phyloP scores from a whole-genome alignment of 2,888 invertebrate species.

The Lissocephala sabroskyi region DNA sequence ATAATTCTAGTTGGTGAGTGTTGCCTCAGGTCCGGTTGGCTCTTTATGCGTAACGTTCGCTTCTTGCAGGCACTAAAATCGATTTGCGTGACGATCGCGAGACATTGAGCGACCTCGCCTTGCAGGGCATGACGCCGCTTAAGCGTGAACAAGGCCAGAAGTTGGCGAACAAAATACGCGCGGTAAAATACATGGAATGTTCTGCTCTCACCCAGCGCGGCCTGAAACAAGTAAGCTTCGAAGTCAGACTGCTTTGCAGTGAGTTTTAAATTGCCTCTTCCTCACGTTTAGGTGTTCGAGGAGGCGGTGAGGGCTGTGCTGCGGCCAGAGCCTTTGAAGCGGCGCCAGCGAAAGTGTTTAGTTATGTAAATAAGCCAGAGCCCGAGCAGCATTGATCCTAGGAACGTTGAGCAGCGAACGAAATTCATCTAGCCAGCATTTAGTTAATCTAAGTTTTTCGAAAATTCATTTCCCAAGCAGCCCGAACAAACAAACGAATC shows the following conservation, averaged over 20 bases:
- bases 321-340: slow-evolving; percentile 96
- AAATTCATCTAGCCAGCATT: slow-evolving; percentile 41
- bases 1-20: slow-evolving; percentile 96
- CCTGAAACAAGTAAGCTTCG: slow-evolving; percentile 82
- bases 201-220: slow-evolving; percentile 99
- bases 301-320: slow-evolving; percentile 98
- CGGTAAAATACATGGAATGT: slow-evolving; percentile 99
- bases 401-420: slow-evolving; percentile 29
- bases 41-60: not conserved
- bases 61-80: slow-evolving; percentile 91
- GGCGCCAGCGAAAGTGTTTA: slow-evolving; percentile 93
- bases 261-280: too few relatives aligned
- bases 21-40: not conserved
- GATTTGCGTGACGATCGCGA: slow-evolving; percentile 98
- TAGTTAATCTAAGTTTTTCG: slow-evolving; percentile 29
- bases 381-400: too few relatives aligned
- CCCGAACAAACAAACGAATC: slow-evolving; percentile 1
- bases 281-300: slow-evolving; percentile 89
- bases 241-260: slow-evolving; percentile 5
- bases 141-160: slow-evolving; percentile 99
- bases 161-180: slow-evolving; percentile 97
- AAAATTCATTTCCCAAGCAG: slow-evolving; percentile 9
- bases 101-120: slow-evolving; percentile 90
- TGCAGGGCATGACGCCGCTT: slow-evolving; percentile 95
- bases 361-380: slow-evolving; percentile 79